Evolutionary conservation across 2,888 invertebrate genomes (phyloP).

Genomic region (Parnassius smintheus): DNA sequence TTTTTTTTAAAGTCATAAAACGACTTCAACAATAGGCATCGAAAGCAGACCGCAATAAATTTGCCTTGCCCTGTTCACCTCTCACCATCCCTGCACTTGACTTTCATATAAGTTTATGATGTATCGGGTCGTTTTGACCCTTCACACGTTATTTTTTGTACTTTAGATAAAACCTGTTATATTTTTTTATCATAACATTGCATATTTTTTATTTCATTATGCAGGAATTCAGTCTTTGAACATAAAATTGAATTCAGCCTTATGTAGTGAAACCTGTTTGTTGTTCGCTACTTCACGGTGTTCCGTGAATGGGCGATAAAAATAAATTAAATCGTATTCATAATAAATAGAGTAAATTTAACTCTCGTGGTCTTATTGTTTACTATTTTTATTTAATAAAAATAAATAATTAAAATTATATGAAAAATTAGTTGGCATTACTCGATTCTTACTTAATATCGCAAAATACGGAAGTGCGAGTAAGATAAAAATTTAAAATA

Average conservation of each 20-base stretch:
- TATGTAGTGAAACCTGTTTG: conserved; percentile 45
- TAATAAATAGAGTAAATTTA: conserved; percentile 4
- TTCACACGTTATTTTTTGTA: conserved; percentile 72
- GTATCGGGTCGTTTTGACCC: conserved; percentile 76
- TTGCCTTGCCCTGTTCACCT: conserved; percentile 66
- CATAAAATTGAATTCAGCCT: conserved; percentile 49
- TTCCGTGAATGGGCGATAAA: conserved; percentile 32
- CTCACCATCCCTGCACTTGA: conserved; percentile 75
- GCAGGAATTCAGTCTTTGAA: conserved; percentile 50
- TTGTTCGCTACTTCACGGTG: conserved; percentile 27
- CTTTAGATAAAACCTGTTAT: conserved; percentile 43
- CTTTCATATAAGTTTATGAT: conserved; percentile 81
- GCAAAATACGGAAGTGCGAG: no score
- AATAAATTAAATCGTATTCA: conserved; percentile 24
- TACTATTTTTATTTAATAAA: background rate
- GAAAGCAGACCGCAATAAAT: conserved; percentile 78
- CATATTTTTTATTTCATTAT: conserved; percentile 59
- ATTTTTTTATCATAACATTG: conserved; percentile 38
- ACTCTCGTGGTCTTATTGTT: conserved; percentile 5
- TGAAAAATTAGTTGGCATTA: no score
- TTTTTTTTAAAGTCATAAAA: conserved; percentile 63
- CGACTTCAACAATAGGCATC: conserved; percentile 73
- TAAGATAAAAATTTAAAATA: no score
- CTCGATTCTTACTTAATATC: no score
- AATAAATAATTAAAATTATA: no score